A percentile compares a stretch with the other conserved stretches of the same genome.
phyloP scores from a whole-genome alignment of 2,113 vertebrate genomes.

The Dermatemys mawii region DNA sequence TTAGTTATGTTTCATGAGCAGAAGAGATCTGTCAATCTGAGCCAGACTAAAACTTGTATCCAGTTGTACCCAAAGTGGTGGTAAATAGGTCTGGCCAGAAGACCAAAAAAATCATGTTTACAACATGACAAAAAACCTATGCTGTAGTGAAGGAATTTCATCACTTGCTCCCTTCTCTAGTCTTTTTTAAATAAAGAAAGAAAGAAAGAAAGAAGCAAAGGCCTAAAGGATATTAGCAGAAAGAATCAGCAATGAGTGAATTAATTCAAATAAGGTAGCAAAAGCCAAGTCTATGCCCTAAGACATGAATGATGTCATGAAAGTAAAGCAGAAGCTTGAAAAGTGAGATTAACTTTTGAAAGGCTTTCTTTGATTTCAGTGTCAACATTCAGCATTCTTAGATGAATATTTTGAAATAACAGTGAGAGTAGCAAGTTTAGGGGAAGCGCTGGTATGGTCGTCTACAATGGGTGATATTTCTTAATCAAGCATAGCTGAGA shows the following conservation, averaged over 20 bases:
- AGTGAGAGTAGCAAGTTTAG: slow-evolving; percentile 14
- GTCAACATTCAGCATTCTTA: slow-evolving; percentile 24
- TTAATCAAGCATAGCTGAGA: background rate
- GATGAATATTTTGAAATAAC: slow-evolving; percentile 39
- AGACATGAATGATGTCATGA: slow-evolving; percentile 52
- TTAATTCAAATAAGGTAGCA: slow-evolving; percentile 56
- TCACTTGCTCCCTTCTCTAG: background rate
- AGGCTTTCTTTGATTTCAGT: background rate
- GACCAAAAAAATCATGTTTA: background rate
- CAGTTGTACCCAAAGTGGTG: background rate
- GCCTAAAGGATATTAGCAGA: slow-evolving; percentile 39
- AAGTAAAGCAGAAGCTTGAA: slow-evolving; percentile 21
- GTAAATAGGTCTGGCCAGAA: background rate
- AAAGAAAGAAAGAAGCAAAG: slow-evolving; percentile 36
- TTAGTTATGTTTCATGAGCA: background rate
- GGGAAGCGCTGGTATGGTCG: background rate
- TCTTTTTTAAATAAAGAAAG: background rate
- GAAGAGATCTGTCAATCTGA: background rate
- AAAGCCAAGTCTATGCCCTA: background rate
- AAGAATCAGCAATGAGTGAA: slow-evolving; percentile 45
- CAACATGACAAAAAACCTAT: background rate
- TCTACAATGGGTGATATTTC: background rate
- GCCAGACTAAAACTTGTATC: background rate
- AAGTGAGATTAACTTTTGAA: slow-evolving; percentile 43
- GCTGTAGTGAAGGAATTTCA: background rate